Conservation (phyloP, 2,888 invertebrate genomes). For the Melolontha melolontha region DNA sequence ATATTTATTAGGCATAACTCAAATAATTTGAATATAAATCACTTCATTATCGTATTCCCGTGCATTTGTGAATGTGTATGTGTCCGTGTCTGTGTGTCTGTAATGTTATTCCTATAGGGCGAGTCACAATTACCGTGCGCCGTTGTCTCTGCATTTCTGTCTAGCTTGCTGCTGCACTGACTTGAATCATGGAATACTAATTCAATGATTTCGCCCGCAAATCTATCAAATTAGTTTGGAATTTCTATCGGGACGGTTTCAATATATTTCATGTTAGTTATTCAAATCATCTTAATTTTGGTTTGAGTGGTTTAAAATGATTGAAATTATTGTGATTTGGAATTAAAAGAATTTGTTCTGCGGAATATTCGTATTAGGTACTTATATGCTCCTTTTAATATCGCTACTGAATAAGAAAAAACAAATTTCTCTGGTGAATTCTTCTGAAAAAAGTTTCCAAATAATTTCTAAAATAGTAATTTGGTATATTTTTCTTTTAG, state of each 20-base stretch:
- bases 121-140: background rate
- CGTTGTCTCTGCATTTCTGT: conserved; percentile 12
- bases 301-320: no score
- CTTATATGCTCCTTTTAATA: no score
- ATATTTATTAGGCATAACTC: conserved; percentile 38
- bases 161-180: conserved; percentile 9
- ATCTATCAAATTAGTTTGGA: conserved; percentile 1
- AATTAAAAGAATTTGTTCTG: background rate
- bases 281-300: no score
- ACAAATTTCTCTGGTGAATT: no score
- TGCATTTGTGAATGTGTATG: conserved; percentile 2
- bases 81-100: background rate
- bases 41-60: conserved; percentile 31
- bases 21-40: conserved; percentile 39
- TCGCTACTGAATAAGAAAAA: no score
- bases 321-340: no score
- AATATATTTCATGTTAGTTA: conserved; percentile 44
- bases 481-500: no score
- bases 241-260: background rate
- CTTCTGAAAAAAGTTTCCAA: no score
- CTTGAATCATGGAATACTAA: conserved; percentile 30
- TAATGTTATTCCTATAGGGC: no score
- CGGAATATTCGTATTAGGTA: background rate
- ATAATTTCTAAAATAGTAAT: no score
- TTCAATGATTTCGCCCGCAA: conserved; percentile 18